Base-by-base conservation (phyloP, 2,113 vertebrate genomes). In the Urocynchramus pylzowi region DNA sequence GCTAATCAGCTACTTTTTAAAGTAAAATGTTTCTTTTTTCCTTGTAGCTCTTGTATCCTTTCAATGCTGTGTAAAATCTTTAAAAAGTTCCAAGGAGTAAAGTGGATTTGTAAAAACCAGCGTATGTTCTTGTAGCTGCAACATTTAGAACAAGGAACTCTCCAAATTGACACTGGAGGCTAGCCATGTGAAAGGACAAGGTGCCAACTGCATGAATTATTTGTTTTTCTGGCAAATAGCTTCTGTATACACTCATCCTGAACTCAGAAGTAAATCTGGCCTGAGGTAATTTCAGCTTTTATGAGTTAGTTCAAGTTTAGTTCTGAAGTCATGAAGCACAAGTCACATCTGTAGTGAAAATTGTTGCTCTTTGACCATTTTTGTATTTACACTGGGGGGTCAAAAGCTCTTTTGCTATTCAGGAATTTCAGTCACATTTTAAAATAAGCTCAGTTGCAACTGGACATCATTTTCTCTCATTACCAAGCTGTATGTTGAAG, bases 211-310 rank as follows among this genome's bases (percentile, higher is more conserved):
- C 68, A 57, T 31, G 56, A 92, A 88, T 71, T 59, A 90, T 28
- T 96, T 69, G 89, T 35, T 94, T 97, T 97, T 93, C 92, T 92
- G 89, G 80, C 84, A 93, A 21, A 80, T 87, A 92, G 73, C 73
- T 59, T 91, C 64, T 92, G 47, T 79, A 71, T 93, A 59, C 35
- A 21, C 85, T 96, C 70, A 79, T 96, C 87, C 71, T 35, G 65
- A 96, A 90, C 75, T 90, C 69, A 49, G 47, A 91, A 90, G 9
- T 91, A 87, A 96, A 73, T 65, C 80, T 76, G 49, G 76, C 80
- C 52, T 65, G 84, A 59, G 63, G 47, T 70, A 64, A 33, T 96
- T 94, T 84, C 87, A 95, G 89, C 30, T 92, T 90, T 86, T 89
- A 30, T 87, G 35, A 70, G 59, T 87, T 92, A 63, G 54, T 64